Evolutionary conservation across 2,888 invertebrate genomes (phyloP).

Genomic region (Hirtodrosophila cameraria): DNA sequence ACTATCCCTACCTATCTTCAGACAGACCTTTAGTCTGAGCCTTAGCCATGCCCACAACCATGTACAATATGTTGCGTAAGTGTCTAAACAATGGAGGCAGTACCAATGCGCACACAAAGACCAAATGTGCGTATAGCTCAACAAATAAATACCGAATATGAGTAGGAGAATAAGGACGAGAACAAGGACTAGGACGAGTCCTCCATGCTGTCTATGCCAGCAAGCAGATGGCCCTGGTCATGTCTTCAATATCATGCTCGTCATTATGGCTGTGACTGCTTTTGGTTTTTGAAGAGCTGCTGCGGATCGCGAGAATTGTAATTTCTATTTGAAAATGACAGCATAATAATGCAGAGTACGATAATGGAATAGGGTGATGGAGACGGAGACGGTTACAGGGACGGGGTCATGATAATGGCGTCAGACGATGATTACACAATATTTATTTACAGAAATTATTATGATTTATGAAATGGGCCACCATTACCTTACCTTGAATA

Average conservation of each 20-base stretch:
- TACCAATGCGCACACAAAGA: slow-evolving; percentile 38
- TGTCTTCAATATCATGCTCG: slow-evolving; percentile 67
- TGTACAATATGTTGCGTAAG: slow-evolving; percentile 70
- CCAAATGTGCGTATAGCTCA: slow-evolving; percentile 41
- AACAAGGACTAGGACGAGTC: slow-evolving; percentile 21
- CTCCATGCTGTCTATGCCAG: slow-evolving; percentile 37
- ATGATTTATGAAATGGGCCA: slow-evolving; percentile 64
- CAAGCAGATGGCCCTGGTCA: slow-evolving; percentile 59
- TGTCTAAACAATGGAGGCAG: slow-evolving; percentile 69
- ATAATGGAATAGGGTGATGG: not conserved
- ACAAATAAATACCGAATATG: slow-evolving; percentile 48
- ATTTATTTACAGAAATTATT: slow-evolving; percentile 74
- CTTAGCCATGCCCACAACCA: slow-evolving; percentile 43
- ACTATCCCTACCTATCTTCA: slow-evolving; percentile 35
- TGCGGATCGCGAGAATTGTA: slow-evolving; percentile 57
- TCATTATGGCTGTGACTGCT: slow-evolving; percentile 49
- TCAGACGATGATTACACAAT: slow-evolving; percentile 68
- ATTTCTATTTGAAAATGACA: slow-evolving; percentile 70
- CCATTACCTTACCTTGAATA: no score
- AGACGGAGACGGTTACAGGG: slow-evolving; percentile 1
- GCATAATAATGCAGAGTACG: slow-evolving; percentile 62
- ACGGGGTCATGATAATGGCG: slow-evolving; percentile 41
- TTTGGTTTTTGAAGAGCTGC: no score
- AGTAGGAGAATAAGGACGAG: slow-evolving; percentile 6
- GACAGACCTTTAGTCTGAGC: slow-evolving; percentile 25